These are phyloP conservation scores for Hoplostethus mediterraneus DNA, from an alignment of 2,797 vertebrate genomes.

Conservation along the genomic window DNA sequence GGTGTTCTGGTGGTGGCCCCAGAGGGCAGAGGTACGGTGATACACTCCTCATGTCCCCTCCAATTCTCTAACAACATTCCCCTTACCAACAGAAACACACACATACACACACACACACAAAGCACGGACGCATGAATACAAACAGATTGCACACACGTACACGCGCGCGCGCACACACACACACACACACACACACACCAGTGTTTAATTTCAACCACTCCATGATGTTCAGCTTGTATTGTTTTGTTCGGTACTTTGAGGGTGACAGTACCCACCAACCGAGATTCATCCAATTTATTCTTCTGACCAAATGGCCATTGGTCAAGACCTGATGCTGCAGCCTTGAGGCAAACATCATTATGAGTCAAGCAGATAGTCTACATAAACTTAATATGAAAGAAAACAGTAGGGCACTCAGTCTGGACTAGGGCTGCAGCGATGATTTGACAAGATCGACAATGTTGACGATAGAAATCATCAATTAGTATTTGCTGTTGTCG, in stretches of 20 bases:
- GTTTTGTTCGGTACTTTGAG: conserved; percentile 1
- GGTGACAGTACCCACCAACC: neutral
- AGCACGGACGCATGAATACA: conserved; percentile 2
- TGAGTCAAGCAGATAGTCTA: neutral
- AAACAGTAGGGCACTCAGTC: neutral
- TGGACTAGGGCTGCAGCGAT: neutral
- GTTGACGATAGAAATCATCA: conserved; percentile 9
- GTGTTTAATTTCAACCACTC: neutral
- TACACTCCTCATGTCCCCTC: conserved; percentile 54
- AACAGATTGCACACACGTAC: neutral
- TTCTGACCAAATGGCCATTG: too few relatives aligned
- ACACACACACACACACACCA: neutral
- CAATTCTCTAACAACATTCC: conserved; percentile 43
- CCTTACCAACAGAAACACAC: conserved; percentile 30
- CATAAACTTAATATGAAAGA: neutral
- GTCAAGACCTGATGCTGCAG: neutral
- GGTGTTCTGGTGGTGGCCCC: conserved; percentile 74
- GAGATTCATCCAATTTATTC: neutral
- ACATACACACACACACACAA: conserved; percentile 18
- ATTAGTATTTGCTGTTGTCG: conserved; percentile 8
- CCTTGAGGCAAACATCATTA: neutral
- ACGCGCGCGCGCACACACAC: too few relatives aligned
- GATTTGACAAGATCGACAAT: neutral
- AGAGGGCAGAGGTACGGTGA: conserved; percentile 61
- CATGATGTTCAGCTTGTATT: conserved; percentile 4